Base-by-base conservation (phyloP, 2,113 vertebrate species). In the Cephalopterus ornatus region DNA sequence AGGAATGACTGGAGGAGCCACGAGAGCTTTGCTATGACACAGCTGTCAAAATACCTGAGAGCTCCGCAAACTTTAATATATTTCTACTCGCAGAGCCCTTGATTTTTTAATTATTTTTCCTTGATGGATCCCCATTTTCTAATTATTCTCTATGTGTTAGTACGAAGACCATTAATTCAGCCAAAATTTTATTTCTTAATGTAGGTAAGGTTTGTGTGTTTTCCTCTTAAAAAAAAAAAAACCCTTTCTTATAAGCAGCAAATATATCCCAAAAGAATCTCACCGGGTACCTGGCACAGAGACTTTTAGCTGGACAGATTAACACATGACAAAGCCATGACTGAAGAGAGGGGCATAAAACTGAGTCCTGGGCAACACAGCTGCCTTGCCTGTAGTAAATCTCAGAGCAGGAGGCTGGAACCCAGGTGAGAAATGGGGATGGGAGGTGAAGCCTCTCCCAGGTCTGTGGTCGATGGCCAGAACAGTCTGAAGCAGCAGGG, bases 201-300 rank as follows among this genome's bases (percentile, higher is more conserved):
- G 4, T 22, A 24, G 6, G 12, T 16, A 11, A 79, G 27, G 6
- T 6, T 11, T 0, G 2, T 35, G 13, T 0, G 3, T 39, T 76
- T 52, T 28, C 18, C 33, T 61, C 12, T 55, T 18, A 13, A 49
- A 62, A 15, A 19, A 18, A 15, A 13, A 49, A 62, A 15, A 19
- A 18, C 2, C 14, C 12, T 35, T 52, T 42, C 16, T 62, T 21
- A 35, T 37, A 80, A 82, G 30, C 14, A 27, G 27, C 8, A 14
- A 44, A 49, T 5, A 42, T 44, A 35, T 23, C 41, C 30, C 41
- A 23, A 26, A 58, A 72, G 5, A 27, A 28, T 24, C 26, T 47
- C 16, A 27, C 28, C 28, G 55, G 63, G 5, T 2, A 50, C 18
- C n/a, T 39, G 47, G 17, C 42, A 73, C 24, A n/a, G 58, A 41